phyloP scores from a whole-genome alignment of 2,113 vertebrate species.

The Sapayoa aenigma region DNA sequence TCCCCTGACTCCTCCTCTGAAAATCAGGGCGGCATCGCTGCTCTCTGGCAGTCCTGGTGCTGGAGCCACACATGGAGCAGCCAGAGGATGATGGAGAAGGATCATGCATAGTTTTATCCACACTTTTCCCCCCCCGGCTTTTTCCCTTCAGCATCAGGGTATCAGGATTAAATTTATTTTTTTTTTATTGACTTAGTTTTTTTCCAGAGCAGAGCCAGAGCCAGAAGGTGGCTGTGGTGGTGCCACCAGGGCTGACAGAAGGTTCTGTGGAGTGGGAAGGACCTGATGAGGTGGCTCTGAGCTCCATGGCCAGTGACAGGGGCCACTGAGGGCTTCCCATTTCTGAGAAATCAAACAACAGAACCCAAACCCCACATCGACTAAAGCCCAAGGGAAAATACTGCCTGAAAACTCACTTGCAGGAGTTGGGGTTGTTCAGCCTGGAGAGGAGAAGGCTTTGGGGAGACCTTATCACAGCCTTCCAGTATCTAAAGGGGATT shows the following conservation, averaged over 20 bases:
- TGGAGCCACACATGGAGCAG: not conserved
- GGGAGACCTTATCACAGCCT: not conserved
- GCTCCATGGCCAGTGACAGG: not conserved
- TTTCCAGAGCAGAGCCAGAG: not conserved
- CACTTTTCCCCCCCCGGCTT: not conserved
- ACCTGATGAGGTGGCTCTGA: not conserved
- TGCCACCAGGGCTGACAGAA: not conserved
- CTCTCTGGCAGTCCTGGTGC: not conserved
- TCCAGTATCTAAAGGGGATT: not conserved
- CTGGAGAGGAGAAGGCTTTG: not conserved
- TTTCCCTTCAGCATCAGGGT: not conserved
- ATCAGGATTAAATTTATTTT: accelerated
- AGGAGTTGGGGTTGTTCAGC: not conserved
- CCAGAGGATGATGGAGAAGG: not conserved
- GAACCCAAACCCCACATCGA: not conserved
- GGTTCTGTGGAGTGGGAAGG: not conserved
- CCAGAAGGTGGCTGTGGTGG: not conserved
- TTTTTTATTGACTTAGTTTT: not conserved
- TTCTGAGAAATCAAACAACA: not conserved
- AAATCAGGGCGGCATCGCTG: not conserved
- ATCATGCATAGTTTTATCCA: accelerated
- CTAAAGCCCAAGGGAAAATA: not conserved
- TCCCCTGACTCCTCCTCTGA: not conserved
- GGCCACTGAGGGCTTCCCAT: not conserved
- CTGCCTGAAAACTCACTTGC: not conserved